These are phyloP conservation scores for Drosophila guanche DNA, from an alignment of 1,140 invertebrate species.

Conservation along the genomic window DNA sequence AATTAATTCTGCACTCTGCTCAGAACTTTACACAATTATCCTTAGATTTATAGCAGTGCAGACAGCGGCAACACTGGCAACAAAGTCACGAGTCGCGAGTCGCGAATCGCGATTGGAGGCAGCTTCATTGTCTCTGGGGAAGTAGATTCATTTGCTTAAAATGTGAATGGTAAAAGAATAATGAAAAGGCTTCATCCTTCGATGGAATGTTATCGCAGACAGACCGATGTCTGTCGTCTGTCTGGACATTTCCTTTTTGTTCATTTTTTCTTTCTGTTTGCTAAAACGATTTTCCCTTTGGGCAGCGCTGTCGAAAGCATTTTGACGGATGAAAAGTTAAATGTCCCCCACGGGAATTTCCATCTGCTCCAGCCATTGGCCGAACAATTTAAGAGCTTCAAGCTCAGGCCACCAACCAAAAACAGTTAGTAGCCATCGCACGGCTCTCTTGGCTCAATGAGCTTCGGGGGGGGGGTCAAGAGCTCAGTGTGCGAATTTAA, in stretches of 20 bases:
- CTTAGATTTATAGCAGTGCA: slow-evolving; percentile 61
- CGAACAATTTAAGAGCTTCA: slow-evolving; percentile 30
- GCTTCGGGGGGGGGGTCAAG: not conserved
- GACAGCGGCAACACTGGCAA: slow-evolving; percentile 17
- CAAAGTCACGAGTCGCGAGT: slow-evolving; percentile 27
- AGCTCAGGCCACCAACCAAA: slow-evolving; percentile 4
- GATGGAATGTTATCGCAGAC: slow-evolving; percentile 40
- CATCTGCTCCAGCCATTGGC: slow-evolving; percentile 30
- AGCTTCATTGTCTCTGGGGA: slow-evolving; percentile 33
- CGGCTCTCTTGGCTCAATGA: not conserved
- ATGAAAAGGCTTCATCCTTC: slow-evolving; percentile 61
- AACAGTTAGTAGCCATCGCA: slow-evolving; percentile 15
- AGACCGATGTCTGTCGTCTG: slow-evolving; percentile 21
- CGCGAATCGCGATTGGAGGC: not conserved
- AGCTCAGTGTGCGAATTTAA: slow-evolving; percentile 1
- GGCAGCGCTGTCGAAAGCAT: slow-evolving; percentile 41
- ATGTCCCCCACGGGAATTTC: slow-evolving; percentile 45
- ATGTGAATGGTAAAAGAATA: slow-evolving; percentile 49
- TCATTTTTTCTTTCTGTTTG: slow-evolving; percentile 24
- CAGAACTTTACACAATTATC: slow-evolving; percentile 62
- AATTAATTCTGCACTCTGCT: slow-evolving; percentile 18
- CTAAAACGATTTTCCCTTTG: slow-evolving; percentile 63
- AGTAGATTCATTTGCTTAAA: slow-evolving; percentile 57
- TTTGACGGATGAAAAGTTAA: slow-evolving; percentile 79
- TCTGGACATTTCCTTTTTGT: slow-evolving; percentile 26